Evolutionary conservation across 2,888 invertebrate species (phyloP).

Genomic region (Vandiemenella viatica): DNA sequence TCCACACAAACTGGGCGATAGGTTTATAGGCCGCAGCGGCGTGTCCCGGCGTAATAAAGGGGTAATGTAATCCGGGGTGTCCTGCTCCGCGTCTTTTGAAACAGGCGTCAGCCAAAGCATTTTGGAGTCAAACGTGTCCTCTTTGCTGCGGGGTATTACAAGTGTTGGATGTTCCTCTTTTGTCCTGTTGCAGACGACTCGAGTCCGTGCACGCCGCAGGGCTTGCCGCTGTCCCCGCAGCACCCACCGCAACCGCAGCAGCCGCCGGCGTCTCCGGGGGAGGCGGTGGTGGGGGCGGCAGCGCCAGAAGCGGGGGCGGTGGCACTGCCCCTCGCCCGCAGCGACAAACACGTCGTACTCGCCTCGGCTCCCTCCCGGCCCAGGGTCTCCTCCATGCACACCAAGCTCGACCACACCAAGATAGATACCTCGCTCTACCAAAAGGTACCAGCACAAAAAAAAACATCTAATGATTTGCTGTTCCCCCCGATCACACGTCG

Average conservation of each 20-base stretch:
- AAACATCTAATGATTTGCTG: not conserved
- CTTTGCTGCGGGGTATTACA: too few species aligned
- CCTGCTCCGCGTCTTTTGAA: too few species aligned
- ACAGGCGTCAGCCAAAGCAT: too few species aligned
- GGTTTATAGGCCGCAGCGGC: too few species aligned
- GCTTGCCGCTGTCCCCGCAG: constrained; percentile 16
- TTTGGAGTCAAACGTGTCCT: too few species aligned
- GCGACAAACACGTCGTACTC: constrained; percentile 38
- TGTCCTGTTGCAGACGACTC: constrained; percentile 25
- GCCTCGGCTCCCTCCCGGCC: constrained; percentile 32
- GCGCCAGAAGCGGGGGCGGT: constrained; percentile 25
- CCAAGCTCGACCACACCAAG: constrained; percentile 46
- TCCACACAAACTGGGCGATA: too few species aligned
- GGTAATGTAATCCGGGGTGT: too few species aligned
- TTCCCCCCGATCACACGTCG: too few species aligned
- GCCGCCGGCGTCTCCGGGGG: constrained; percentile 13
- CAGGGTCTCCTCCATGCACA: constrained; percentile 41
- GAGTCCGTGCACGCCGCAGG: constrained; percentile 30
- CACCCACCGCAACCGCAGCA: constrained; percentile 1
- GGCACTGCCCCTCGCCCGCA: constrained; percentile 25
- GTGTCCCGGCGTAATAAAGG: too few species aligned
- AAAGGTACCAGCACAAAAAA: constrained; percentile 26
- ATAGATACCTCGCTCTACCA: constrained; percentile 42
- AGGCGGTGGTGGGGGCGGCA: constrained; percentile 23
- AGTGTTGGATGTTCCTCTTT: too few species aligned